Evolutionary conservation across 35 echinoderm and acorn worm genomes (phyloP).

Genomic region (Amphiura filiformis): DNA sequence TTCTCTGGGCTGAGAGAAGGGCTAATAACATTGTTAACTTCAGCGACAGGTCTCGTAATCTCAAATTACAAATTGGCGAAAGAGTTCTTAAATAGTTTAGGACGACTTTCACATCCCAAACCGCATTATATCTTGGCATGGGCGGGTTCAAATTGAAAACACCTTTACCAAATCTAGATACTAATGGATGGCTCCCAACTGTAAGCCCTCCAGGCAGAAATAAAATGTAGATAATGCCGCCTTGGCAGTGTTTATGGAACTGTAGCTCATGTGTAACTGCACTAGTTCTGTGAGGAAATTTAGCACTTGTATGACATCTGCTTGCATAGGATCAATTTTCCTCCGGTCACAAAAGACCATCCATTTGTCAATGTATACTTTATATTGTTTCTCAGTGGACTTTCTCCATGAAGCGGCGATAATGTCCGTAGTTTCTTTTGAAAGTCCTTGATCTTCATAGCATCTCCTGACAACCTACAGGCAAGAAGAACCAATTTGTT

Average conservation of each 20-base stretch:
- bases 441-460: constrained; percentile 9
- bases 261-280: not conserved
- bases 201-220: not conserved
- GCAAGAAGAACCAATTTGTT: constrained; percentile 23
- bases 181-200: too few relatives aligned
- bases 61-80: too few relatives aligned
- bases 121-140: too few relatives aligned
- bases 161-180: too few relatives aligned
- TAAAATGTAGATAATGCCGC: constrained; percentile 35
- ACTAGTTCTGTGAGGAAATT: constrained; percentile 5
- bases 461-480: constrained; percentile 28
- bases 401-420: constrained; percentile 16
- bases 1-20: too few relatives aligned
- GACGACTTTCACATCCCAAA: too few relatives aligned
- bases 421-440: not conserved
- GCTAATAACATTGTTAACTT: too few relatives aligned
- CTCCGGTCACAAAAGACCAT: constrained; percentile 29
- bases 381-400: constrained; percentile 34
- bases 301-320: constrained; percentile 9
- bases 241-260: constrained; percentile 37
- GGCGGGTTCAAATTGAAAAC: too few relatives aligned
- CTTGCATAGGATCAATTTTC: not conserved
- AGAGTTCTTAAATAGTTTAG: too few relatives aligned
- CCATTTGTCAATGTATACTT: constrained; percentile 22
- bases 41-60: too few relatives aligned